These are phyloP conservation scores for Eristalis tenax DNA, from an alignment of 2,888 invertebrate species.

Conservation along the genomic window DNA sequence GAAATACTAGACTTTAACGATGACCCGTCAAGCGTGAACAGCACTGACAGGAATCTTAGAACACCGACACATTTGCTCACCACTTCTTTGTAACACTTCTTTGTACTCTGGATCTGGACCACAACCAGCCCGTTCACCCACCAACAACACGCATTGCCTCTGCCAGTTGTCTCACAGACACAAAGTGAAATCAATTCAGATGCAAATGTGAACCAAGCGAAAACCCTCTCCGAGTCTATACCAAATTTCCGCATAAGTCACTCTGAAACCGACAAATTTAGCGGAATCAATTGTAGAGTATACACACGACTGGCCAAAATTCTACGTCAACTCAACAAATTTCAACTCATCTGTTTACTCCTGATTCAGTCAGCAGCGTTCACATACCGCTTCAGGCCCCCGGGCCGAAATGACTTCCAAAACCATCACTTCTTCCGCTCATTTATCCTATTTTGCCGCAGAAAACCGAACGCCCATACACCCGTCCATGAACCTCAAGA, in stretches of 20 bases:
- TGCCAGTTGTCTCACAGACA: too few species aligned
- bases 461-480: background rate
- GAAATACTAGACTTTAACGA: too few species aligned
- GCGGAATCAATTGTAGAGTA: background rate
- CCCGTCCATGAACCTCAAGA: background rate
- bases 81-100: too few species aligned
- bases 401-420: background rate
- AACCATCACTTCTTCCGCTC: background rate
- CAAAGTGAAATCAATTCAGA: background rate
- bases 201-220: background rate
- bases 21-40: too few species aligned
- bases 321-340: background rate
- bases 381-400: background rate
- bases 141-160: too few species aligned
- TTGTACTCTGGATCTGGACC: too few species aligned
- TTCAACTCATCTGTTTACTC: too few species aligned
- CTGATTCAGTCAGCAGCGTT: background rate
- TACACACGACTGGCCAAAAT: background rate
- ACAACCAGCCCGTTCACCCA: too few species aligned
- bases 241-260: background rate
- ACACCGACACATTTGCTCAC: too few species aligned
- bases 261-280: background rate
- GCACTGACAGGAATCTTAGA: too few species aligned
- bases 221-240: background rate
- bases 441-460: conserved; percentile 1